Base-by-base conservation (phyloP, 2,113 vertebrate genomes). In the Chaenogobius annularis region DNA sequence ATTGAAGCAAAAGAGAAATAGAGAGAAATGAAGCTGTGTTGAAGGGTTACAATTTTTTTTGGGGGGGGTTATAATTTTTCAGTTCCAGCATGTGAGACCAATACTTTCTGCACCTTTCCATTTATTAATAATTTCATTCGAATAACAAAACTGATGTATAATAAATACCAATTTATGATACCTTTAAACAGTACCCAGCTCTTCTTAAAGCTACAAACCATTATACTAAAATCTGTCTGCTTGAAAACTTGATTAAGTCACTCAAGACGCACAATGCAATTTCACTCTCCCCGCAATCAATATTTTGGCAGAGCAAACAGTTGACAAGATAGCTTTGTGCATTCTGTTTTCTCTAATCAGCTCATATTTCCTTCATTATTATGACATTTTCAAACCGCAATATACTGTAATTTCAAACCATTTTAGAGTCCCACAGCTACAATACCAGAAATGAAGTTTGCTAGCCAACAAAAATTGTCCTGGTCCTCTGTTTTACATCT, bases 361-460 rank as follows among this genome's bases (percentile, higher is more conserved):
- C 58, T 61, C 58, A 35, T 31, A 61, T 61, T 63, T 43, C 61
- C 61, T 10, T 63, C 35, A 43, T 63, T 63, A 63, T 63, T 40
- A 7, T 40, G 35, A 40, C 61, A 55, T 55, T 59, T 10, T 31
- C 10, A 43, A 63, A 40, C 35, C 35, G 19, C 61, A 40, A 37
- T n/a, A n/a, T 63, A 31, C 26, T 4, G 26, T 31, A 40, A 40
- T n/a, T 63, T 63, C 35, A 19, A 43, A 20, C 37, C 31, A 12
- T 17, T 63, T 61, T 8, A 63, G 3, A n/a, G 17, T 47, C 64
- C 20, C 64, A 23, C n/a, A 11, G n/a, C 44, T 47, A 44, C 20
- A 22, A 40, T 22, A 46, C 20, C 15, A 47, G 44, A 15, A 66
- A 63, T 5, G 10, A 19, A 22, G n/a, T 23, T 20, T 23, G 44